phyloP scores from a whole-genome alignment of 2,113 vertebrate species.

The Eudyptes chrysolophus region DNA sequence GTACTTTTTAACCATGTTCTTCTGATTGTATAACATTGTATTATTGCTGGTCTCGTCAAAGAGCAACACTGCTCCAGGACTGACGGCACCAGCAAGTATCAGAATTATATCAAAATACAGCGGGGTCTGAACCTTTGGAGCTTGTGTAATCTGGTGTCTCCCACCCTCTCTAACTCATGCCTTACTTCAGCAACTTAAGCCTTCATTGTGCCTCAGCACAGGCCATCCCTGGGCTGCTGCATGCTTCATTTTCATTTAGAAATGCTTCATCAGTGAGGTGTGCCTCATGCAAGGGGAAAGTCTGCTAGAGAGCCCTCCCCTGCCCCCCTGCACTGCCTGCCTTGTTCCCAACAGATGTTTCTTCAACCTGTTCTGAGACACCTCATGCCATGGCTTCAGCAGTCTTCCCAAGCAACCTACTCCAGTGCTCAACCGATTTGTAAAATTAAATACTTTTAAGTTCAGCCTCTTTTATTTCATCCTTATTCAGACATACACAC shows the following conservation, averaged over 20 bases:
- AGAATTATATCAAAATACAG: not conserved
- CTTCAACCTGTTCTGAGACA: not conserved
- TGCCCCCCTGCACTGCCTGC: not conserved
- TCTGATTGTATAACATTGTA: not conserved
- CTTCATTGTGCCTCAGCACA: not conserved
- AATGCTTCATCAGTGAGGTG: not conserved
- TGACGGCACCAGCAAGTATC: not conserved
- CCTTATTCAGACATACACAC: not conserved
- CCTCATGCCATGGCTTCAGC: not conserved
- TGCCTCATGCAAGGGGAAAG: not conserved
- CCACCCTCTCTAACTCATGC: not conserved
- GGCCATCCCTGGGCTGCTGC: not conserved
- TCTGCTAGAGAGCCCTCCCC: not conserved
- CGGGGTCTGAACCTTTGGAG: not conserved
- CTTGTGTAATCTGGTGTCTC: not conserved
- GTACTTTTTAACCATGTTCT: not conserved
- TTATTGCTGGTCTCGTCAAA: not conserved
- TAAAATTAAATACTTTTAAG: not conserved
- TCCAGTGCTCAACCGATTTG: not conserved
- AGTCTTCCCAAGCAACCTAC: not conserved
- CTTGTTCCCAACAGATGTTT: rapidly evolving
- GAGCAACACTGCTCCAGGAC: not conserved
- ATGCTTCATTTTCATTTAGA: not conserved
- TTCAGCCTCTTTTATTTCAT: not conserved
- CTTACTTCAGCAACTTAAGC: not conserved